Conservation (phyloP, 2,888 invertebrate species). For the Rhagium mordax region DNA sequence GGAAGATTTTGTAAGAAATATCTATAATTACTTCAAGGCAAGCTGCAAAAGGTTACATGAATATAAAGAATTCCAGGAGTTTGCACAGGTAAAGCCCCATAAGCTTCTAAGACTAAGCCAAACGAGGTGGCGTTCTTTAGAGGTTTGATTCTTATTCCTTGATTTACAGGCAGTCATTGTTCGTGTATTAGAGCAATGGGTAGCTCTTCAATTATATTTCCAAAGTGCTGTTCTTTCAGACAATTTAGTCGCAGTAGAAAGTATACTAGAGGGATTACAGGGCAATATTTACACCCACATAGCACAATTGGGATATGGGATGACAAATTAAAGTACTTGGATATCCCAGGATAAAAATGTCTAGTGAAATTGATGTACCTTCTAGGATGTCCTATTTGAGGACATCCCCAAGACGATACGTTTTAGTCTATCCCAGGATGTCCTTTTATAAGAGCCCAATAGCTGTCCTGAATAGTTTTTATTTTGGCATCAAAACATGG, state of each 20-base stretch:
- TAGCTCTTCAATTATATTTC: slow-evolving; percentile 18
- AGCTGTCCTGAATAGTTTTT: too few species aligned
- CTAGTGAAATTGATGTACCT: too few species aligned
- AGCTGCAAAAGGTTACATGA: slow-evolving; percentile 56
- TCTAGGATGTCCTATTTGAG: too few species aligned
- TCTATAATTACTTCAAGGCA: slow-evolving; percentile 55
- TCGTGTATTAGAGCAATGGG: slow-evolving; percentile 19
- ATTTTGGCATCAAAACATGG: too few species aligned
- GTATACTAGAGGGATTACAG: slow-evolving; percentile 17
- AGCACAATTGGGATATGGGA: too few species aligned
- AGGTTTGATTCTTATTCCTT: slow-evolving; percentile 20
- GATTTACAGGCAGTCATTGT: slow-evolving; percentile 7
- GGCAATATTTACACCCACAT: slow-evolving; percentile 33
- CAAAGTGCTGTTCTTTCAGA: not conserved
- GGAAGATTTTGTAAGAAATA: slow-evolving; percentile 52
- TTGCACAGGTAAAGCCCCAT: slow-evolving; percentile 54
- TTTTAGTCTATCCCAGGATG: too few species aligned
- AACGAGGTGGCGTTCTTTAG: slow-evolving; percentile 60
- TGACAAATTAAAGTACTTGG: too few species aligned
- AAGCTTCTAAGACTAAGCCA: slow-evolving; percentile 56
- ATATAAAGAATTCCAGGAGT: slow-evolving; percentile 55
- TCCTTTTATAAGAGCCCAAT: too few species aligned
- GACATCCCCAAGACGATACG: too few species aligned
- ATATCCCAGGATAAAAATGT: too few species aligned
- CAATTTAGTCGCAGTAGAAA: not conserved